These are phyloP conservation scores for Gavialis gangeticus DNA, from an alignment of 2,113 vertebrate genomes.

Conservation along the genomic window DNA sequence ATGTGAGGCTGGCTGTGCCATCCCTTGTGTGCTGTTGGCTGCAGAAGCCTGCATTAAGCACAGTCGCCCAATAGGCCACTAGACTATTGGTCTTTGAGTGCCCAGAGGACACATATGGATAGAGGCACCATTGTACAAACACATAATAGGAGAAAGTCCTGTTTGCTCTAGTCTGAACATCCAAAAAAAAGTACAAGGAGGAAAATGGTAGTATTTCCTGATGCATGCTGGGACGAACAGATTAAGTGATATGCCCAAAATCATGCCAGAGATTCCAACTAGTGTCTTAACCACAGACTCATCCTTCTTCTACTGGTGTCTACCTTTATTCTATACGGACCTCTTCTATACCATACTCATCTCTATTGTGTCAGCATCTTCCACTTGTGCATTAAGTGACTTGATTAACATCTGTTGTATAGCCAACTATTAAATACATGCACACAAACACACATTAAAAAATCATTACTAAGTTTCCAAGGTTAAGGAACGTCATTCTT, in stretches of 20 bases:
- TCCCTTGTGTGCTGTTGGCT: too few relatives aligned
- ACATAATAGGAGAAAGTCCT: neutral
- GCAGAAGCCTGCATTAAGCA: too few relatives aligned
- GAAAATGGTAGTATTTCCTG: neutral
- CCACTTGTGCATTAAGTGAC: neutral
- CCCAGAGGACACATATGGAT: neutral
- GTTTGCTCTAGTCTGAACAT: neutral
- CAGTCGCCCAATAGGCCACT: too few relatives aligned
- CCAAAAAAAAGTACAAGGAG: neutral
- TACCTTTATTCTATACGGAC: neutral
- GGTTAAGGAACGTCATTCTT: too few relatives aligned
- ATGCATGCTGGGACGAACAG: neutral
- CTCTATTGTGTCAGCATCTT: neutral
- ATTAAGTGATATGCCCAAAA: neutral
- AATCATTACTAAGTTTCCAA: neutral
- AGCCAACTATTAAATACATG: neutral
- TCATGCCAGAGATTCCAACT: neutral
- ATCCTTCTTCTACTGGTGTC: neutral
- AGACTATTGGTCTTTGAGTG: neutral
- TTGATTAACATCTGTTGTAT: neutral
- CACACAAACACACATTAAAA: rapidly evolving
- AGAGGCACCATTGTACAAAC: neutral
- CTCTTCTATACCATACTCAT: neutral
- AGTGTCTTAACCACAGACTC: neutral
- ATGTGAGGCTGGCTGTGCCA: too few relatives aligned